Evolutionary conservation across 2,113 vertebrate species (phyloP).

Genomic region (Atherinomorus stipes): DNA sequence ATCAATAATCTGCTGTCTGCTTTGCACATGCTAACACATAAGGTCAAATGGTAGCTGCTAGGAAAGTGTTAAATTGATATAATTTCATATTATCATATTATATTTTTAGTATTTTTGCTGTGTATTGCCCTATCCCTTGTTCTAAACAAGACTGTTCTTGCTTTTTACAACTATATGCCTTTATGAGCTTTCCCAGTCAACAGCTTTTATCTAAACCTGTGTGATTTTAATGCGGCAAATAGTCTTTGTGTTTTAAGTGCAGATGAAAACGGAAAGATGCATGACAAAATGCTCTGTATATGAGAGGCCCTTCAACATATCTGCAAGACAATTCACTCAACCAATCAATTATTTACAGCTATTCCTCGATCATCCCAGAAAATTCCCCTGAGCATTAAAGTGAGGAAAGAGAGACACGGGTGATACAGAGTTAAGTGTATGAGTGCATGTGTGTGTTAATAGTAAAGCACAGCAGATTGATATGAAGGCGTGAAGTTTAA

Average conservation of each 20-base stretch:
- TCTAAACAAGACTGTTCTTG: no score
- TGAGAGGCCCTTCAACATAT: constrained; percentile 27
- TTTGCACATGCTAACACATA: background rate
- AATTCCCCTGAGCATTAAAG: constrained; percentile 19
- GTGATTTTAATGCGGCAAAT: no score
- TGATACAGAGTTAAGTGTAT: background rate
- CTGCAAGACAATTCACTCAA: constrained; percentile 45
- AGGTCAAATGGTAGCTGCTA: rapidly evolving
- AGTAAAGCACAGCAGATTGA: no score
- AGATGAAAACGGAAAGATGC: background rate
- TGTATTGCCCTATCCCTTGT: no score
- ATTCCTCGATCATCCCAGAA: constrained; percentile 9
- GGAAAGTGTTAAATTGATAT: background rate
- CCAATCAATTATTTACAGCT: constrained; percentile 51
- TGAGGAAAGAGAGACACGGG: constrained; percentile 16
- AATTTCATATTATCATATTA: no score
- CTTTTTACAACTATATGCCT: no score
- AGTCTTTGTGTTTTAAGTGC: background rate
- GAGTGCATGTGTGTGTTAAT: background rate
- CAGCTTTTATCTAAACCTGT: no score
- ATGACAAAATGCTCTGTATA: constrained; percentile 6
- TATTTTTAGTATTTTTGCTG: no score
- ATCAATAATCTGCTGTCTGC: background rate
- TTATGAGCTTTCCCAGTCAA: no score
- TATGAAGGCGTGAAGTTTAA: no score